A percentile compares a stretch with the other conserved stretches of the same genome.
phyloP scores from a whole-genome alignment of 1,140 invertebrate species.

The Pseudomyrmex concolor region DNA sequence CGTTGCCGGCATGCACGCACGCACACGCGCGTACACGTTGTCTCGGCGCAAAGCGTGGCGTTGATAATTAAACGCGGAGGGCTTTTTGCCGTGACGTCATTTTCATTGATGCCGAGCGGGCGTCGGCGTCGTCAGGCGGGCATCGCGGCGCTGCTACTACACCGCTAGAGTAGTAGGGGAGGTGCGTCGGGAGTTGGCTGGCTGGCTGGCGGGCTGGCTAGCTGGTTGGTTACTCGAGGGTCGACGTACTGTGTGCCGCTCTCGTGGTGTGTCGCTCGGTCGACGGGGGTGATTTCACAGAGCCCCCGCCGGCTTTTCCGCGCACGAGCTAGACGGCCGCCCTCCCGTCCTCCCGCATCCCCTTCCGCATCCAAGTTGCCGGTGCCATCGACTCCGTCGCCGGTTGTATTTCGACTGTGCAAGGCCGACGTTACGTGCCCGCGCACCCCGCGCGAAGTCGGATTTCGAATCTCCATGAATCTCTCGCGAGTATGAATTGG shows the following conservation, averaged over 20 bases:
- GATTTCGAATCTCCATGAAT: background rate
- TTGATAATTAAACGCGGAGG: constrained; percentile 81
- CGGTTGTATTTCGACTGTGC: constrained; percentile 54
- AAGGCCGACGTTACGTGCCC: constrained; percentile 36
- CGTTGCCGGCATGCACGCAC: background rate
- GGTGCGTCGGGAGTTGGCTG: constrained; percentile 70
- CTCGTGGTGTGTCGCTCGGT: constrained; percentile 52
- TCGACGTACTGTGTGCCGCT: constrained; percentile 67
- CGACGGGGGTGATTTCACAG: constrained; percentile 57
- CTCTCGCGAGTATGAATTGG: background rate
- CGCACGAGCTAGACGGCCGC: constrained; percentile 48
- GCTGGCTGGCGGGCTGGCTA: constrained; percentile 50
- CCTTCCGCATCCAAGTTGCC: constrained; percentile 2
- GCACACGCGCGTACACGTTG: background rate
- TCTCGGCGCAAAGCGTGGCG: constrained; percentile 69
- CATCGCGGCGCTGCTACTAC: constrained; percentile 57
- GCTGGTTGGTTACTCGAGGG: constrained; percentile 63
- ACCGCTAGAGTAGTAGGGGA: constrained; percentile 27
- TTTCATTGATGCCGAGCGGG: constrained; percentile 84
- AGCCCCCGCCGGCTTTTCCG: constrained; percentile 65
- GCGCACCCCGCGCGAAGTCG: constrained; percentile 10
- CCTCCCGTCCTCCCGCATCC: background rate
- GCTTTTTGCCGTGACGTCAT: constrained; percentile 84
- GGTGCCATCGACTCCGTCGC: constrained; percentile 51
- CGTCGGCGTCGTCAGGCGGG: constrained; percentile 51